These are phyloP conservation scores for Parasteatoda tepidariorum DNA, from an alignment of 1,140 invertebrate species.

Conservation along the genomic window DNA sequence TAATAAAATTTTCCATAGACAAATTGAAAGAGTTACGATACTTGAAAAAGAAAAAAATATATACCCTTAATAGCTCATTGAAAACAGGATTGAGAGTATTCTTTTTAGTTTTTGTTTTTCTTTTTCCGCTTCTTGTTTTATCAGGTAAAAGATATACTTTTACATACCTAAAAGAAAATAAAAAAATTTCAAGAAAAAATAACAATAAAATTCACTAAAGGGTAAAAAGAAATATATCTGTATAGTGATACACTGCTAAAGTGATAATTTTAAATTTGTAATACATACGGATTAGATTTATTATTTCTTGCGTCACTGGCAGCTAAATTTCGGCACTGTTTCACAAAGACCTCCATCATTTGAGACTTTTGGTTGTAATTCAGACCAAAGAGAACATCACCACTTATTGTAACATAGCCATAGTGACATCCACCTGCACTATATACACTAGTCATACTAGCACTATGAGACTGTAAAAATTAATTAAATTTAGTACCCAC, in stretches of 20 bases:
- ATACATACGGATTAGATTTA: constrained; percentile 87
- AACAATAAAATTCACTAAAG: too few relatives aligned
- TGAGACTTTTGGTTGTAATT: constrained; percentile 92
- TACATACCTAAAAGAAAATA: constrained; percentile 72
- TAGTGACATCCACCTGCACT: constrained; percentile 91
- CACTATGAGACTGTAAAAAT: constrained; percentile 75
- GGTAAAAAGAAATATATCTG: too few relatives aligned
- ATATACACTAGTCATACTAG: constrained; percentile 93
- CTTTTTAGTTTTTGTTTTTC: constrained; percentile 97
- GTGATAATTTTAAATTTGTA: too few relatives aligned
- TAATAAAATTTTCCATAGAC: too few relatives aligned
- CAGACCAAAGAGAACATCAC: constrained; percentile 91
- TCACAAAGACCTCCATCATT: constrained; percentile 88
- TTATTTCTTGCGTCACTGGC: constrained; percentile 90
- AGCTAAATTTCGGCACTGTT: constrained; percentile 89
- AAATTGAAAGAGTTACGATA: too few relatives aligned
- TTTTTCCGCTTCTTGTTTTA: constrained; percentile 93
- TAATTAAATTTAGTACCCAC: too few relatives aligned
- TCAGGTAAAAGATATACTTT: constrained; percentile 95
- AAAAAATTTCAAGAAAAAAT: too few relatives aligned
- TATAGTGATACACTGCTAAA: too few relatives aligned
- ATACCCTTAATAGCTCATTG: constrained; percentile 78
- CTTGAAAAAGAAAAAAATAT: too few relatives aligned
- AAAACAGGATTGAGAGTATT: constrained; percentile 94
- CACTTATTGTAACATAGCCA: constrained; percentile 86